A percentile compares a stretch with the other conserved stretches of the same genome.
Conservation (phyloP, 30 jellyfish, hydroid and myxozoan species). For the Mastigias papua region DNA sequence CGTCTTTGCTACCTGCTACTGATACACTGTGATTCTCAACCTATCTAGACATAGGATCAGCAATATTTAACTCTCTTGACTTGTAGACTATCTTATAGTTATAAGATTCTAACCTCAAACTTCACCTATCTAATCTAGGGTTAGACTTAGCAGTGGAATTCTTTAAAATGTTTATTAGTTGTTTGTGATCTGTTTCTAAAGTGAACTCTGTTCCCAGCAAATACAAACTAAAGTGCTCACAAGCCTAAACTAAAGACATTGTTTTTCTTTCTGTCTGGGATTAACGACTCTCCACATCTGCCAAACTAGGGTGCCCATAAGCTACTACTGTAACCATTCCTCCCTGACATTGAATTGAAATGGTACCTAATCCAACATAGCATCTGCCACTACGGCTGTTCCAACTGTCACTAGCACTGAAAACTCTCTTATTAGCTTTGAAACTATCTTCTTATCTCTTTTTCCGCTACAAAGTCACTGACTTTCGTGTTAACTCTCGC, state of each 20-base stretch:
- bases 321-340: conserved; percentile 14
- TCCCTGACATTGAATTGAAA: background rate
- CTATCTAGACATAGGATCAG: background rate
- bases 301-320: conserved; percentile 4
- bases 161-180: too few species aligned
- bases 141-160: background rate
- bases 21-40: background rate
- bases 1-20: background rate
- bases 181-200: conserved; percentile 41
- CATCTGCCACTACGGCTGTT: conserved; percentile 23
- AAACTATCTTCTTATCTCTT: background rate
- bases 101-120: background rate
- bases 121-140: background rate
- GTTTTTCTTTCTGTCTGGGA: conserved; percentile 53
- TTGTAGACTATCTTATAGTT: background rate
- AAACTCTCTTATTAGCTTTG: background rate
- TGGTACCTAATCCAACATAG: conserved; percentile 39
- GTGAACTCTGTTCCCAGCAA: conserved; percentile 40
- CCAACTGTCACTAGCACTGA: background rate
- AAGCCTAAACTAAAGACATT: conserved; percentile 10
- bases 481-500: conserved; percentile 10
- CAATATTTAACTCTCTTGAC: background rate
- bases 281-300: conserved; percentile 54
- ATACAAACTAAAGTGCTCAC: conserved; percentile 13
- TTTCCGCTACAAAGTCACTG: background rate